Percentiles rank a stretch among this genome's conserved stretches.
Conservation (phyloP, 2,888 invertebrate genomes). For the Isotomurus palustris region DNA sequence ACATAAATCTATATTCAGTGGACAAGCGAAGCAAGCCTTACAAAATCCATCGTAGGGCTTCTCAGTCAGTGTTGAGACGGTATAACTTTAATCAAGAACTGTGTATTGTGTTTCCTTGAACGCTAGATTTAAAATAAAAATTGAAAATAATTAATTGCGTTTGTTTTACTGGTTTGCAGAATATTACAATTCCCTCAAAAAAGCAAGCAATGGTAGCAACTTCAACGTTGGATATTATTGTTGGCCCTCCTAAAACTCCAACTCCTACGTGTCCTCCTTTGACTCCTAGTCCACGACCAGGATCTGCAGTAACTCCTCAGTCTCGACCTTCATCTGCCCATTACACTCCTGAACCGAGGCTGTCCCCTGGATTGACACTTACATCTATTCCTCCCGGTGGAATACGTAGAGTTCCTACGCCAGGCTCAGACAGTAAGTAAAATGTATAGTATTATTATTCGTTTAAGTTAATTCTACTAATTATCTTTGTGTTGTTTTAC, state of each 20-base stretch:
- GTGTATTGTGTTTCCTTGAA: background rate
- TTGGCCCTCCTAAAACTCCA: conserved; percentile 41
- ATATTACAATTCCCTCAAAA: conserved; percentile 35
- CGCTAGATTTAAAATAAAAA: background rate
- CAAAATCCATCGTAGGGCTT: background rate
- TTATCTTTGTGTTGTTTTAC: background rate
- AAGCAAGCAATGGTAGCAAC: conserved; percentile 33
- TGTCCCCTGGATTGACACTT: conserved; percentile 7
- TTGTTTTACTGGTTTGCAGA: conserved; percentile 17
- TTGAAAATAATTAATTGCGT: background rate
- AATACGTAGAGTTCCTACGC: conserved; percentile 25
- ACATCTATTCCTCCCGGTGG: conserved; percentile 4
- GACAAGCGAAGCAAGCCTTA: too few relatives aligned
- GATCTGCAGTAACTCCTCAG: conserved; percentile 24
- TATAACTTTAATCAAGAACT: background rate
- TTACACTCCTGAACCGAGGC: conserved; percentile 11
- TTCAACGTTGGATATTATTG: conserved; percentile 25
- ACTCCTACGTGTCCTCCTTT: conserved; percentile 39
- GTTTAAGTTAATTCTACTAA: too few relatives aligned
- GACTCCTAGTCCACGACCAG: conserved; percentile 42
- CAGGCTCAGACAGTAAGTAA: conserved; percentile 22
- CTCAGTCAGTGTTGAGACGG: too few relatives aligned
- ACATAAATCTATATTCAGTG: too few relatives aligned
- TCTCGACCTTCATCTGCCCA: conserved; percentile 39
- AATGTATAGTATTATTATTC: conserved; percentile 8